Evolutionary conservation across 2,797 vertebrate genomes (phyloP).

Genomic region (Anguilla pacifica): DNA sequence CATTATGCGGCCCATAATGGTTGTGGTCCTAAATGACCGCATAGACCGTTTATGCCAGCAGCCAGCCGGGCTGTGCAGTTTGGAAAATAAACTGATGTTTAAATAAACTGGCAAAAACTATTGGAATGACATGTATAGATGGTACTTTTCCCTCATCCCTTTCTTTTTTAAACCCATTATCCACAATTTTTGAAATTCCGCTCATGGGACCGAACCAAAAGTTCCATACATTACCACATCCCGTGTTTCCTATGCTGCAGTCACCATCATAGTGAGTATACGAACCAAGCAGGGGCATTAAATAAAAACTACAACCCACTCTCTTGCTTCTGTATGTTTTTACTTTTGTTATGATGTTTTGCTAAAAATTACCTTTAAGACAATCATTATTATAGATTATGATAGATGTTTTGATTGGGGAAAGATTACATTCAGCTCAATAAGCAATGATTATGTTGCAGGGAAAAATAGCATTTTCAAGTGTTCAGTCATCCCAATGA

Average conservation of each 20-base stretch:
- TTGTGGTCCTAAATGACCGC: too few relatives aligned
- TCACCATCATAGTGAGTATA: background rate
- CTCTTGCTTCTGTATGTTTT: background rate
- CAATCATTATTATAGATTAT: background rate
- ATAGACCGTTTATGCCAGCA: too few relatives aligned
- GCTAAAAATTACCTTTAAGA: too few relatives aligned
- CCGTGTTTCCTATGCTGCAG: background rate
- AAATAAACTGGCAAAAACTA: too few relatives aligned
- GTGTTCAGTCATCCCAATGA: background rate
- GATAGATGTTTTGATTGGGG: background rate
- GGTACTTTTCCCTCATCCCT: too few relatives aligned
- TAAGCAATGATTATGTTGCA: background rate
- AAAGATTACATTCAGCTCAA: background rate
- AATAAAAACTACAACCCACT: background rate
- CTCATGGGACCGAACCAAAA: background rate
- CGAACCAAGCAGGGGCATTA: background rate
- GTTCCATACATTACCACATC: background rate
- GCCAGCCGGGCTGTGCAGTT: too few relatives aligned
- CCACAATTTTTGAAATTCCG: background rate
- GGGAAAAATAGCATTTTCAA: background rate
- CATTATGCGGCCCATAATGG: too few relatives aligned
- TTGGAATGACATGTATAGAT: too few relatives aligned
- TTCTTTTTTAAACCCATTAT: background rate
- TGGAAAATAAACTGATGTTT: too few relatives aligned
- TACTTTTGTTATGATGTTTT: background rate